These are phyloP conservation scores for Epizoanthus stellaris DNA, from an alignment of 92 coral and sea anemone species.

Conservation along the genomic window DNA sequence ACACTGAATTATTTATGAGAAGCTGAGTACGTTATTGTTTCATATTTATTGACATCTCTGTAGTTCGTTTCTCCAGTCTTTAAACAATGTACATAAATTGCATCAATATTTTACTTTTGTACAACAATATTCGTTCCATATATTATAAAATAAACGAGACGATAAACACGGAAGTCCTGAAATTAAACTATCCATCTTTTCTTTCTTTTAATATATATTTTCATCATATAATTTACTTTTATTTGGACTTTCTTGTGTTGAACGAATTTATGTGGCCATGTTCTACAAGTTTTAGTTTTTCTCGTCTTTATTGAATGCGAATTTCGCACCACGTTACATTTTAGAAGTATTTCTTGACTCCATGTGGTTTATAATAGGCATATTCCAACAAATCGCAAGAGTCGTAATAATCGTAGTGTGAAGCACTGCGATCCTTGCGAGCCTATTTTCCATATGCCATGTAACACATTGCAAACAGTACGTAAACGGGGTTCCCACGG, in stretches of 20 bases:
- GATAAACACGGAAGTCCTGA: neutral
- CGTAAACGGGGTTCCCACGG: no score
- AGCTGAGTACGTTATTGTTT: neutral
- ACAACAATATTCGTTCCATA: neutral
- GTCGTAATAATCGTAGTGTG: no score
- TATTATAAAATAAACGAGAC: neutral
- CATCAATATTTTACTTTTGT: neutral
- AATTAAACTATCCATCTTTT: neutral
- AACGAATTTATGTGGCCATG: neutral
- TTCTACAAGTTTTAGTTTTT: neutral
- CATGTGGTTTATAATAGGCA: neutral
- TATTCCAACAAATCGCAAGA: no score
- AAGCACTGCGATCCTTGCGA: no score
- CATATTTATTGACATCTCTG: conserved; percentile 1
- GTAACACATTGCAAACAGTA: no score
- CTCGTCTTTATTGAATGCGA: neutral
- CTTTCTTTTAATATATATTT: neutral
- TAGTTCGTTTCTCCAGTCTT: neutral
- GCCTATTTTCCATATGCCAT: no score
- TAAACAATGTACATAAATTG: neutral
- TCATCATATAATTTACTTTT: neutral
- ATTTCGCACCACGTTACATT: neutral
- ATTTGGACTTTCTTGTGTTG: no score
- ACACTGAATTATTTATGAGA: neutral
- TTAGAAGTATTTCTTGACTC: neutral